These are phyloP conservation scores for Thamnophis sirtalis DNA, from an alignment of 2,113 vertebrate genomes.

Conservation along the genomic window DNA sequence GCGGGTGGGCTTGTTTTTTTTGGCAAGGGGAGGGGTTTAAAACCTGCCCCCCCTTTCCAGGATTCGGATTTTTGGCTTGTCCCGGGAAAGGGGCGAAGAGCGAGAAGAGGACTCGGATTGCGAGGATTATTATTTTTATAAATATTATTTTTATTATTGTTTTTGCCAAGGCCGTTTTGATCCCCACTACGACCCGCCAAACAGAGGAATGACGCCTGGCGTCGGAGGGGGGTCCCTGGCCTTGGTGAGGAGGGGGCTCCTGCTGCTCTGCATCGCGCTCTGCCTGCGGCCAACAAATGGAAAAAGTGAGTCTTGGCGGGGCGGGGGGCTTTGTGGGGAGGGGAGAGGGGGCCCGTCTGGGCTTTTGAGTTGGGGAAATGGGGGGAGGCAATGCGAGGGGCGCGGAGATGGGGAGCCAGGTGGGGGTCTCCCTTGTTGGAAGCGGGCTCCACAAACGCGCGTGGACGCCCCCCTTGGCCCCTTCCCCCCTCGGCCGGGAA, in stretches of 20 bases:
- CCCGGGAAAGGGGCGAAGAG: neutral
- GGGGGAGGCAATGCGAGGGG: neutral
- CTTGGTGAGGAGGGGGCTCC: slow-evolving; percentile 85
- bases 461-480: neutral
- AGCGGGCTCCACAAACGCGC: neutral
- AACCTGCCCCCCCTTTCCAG: neutral
- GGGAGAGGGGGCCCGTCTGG: neutral
- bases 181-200: slow-evolving; percentile 38
- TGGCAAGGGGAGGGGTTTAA: slow-evolving; percentile 40
- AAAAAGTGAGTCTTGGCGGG: slow-evolving; percentile 80
- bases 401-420: neutral
- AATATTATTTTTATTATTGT: too few species aligned
- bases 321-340: neutral
- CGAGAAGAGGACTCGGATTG: neutral
- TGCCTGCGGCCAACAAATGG: slow-evolving; percentile 80
- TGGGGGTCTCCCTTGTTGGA: neutral
- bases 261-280: slow-evolving; percentile 76
- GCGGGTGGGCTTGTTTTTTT: neutral
- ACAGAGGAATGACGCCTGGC: slow-evolving; percentile 84
- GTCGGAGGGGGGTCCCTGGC: slow-evolving; percentile 79
- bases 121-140: neutral
- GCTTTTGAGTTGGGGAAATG: neutral
- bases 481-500: neutral
- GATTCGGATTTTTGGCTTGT: neutral
- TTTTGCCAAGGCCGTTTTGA: slow-evolving; percentile 48